Evolutionary conservation across 92 coral and sea anemone species (phyloP).

Genomic region (Epizoanthus rinbou): DNA sequence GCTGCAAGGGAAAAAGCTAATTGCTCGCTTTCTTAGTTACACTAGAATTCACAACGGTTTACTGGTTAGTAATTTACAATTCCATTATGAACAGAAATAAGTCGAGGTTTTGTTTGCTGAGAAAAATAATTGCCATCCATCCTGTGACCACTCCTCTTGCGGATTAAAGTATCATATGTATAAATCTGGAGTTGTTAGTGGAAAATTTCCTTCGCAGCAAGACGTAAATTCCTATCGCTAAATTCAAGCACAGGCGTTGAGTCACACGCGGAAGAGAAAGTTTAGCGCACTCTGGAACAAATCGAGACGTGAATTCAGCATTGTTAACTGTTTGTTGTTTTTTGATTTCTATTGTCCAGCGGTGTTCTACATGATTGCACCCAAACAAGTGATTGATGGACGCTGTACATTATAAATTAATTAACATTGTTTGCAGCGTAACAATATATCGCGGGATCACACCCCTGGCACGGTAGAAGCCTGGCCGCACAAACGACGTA

Average conservation of each 20-base stretch:
- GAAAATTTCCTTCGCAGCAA: slow-evolving; percentile 54
- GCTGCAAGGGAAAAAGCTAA: neutral
- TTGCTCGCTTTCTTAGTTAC: slow-evolving; percentile 49
- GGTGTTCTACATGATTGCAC: slow-evolving; percentile 81
- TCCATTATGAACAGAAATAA: slow-evolving; percentile 80
- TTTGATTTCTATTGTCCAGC: slow-evolving; percentile 81
- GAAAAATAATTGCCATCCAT: slow-evolving; percentile 81
- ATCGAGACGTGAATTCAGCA: slow-evolving; percentile 74
- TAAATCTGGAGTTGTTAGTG: slow-evolving; percentile 37
- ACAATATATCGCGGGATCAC: slow-evolving; percentile 93
- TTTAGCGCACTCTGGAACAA: slow-evolving; percentile 52
- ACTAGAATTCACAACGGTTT: slow-evolving; percentile 70
- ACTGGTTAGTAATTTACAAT: slow-evolving; percentile 76
- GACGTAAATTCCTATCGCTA: slow-evolving; percentile 43
- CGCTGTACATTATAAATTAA: slow-evolving; percentile 99
- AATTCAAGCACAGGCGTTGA: slow-evolving; percentile 38
- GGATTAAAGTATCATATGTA: slow-evolving; percentile 52
- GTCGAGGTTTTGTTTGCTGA: slow-evolving; percentile 86
- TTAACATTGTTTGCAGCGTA: slow-evolving; percentile 99
- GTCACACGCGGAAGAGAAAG: slow-evolving; percentile 40
- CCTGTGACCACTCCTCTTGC: slow-evolving; percentile 47
- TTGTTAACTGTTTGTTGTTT: slow-evolving; percentile 86
- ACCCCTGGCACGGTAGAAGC: slow-evolving; percentile 77
- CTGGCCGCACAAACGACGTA: slow-evolving; percentile 85
- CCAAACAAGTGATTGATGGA: slow-evolving; percentile 88